Evolutionary conservation across 2,888 invertebrate species (phyloP).

Genomic region (Ophion obscuratus): DNA sequence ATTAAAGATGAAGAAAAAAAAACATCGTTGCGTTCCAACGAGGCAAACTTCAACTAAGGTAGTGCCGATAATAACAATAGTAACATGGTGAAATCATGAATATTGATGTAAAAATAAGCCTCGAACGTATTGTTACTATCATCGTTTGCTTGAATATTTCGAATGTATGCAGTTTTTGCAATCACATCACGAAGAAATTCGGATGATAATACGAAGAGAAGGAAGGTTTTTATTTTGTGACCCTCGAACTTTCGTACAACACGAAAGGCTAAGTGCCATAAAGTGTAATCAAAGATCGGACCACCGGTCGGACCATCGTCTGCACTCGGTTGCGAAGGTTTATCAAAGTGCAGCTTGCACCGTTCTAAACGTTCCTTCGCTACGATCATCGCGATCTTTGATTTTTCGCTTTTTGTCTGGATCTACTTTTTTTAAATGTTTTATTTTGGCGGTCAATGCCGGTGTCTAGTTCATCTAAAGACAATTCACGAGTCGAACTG

Average conservation of each 20-base stretch:
- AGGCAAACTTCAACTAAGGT: background rate
- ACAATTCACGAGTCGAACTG: background rate
- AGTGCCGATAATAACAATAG: background rate
- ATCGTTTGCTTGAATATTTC: background rate
- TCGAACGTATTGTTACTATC: background rate
- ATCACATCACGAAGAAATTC: background rate
- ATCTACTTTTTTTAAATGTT: background rate
- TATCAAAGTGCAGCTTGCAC: background rate
- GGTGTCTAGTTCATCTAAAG: background rate
- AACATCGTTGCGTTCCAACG: background rate
- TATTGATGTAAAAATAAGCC: background rate
- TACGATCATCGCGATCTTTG: background rate
- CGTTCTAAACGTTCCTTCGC: background rate
- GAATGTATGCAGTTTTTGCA: background rate
- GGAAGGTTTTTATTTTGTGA: background rate
- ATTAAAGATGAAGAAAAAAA: background rate
- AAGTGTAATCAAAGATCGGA: slow-evolving; percentile 7
- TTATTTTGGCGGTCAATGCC: background rate
- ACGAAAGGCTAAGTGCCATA: slow-evolving; percentile 3
- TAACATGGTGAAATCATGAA: background rate
- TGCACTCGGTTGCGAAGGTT: background rate
- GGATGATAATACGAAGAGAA: background rate
- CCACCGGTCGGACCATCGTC: background rate
- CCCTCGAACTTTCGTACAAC: slow-evolving; percentile 1
- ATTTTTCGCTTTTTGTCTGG: background rate